phyloP scores from a whole-genome alignment of 2,888 invertebrate species.

The Drosophila setosimentum region DNA sequence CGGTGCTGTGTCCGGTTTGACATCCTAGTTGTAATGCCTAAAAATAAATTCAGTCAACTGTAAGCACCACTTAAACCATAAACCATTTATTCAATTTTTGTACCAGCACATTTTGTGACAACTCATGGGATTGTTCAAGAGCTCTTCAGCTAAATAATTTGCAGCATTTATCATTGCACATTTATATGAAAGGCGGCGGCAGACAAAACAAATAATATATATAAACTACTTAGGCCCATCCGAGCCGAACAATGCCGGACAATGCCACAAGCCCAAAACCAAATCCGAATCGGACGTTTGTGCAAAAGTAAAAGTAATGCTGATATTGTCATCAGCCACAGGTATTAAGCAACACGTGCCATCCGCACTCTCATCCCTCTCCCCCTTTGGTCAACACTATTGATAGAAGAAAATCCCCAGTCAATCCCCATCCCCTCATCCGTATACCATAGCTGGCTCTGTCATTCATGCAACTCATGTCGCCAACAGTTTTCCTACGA shows the following conservation, averaged over 20 bases:
- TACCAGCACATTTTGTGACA: constrained; percentile 16
- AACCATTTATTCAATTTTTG: constrained; percentile 18
- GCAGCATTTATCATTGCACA: constrained; percentile 44
- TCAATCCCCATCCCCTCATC: not conserved
- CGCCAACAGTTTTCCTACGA: constrained; percentile 71
- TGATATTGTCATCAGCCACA: constrained; percentile 62
- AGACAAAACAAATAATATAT: constrained; percentile 32
- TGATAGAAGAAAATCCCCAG: constrained; percentile 22
- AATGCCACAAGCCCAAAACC: not conserved
- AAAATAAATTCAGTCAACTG: not conserved
- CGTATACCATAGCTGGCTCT: constrained; percentile 34
- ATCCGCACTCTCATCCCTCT: not conserved
- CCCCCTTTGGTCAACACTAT: constrained; percentile 40
- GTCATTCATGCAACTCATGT: constrained; percentile 83
- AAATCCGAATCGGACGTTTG: constrained; percentile 29
- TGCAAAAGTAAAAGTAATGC: constrained; percentile 74
- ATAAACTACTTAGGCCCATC: constrained; percentile 49
- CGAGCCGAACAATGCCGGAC: not conserved
- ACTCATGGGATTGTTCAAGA: constrained; percentile 26
- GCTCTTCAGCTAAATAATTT: constrained; percentile 27
- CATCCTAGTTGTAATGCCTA: not conserved
- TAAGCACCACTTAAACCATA: not conserved
- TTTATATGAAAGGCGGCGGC: constrained; percentile 14
- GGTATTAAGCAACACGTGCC: constrained; percentile 73
- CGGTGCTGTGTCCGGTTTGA: not conserved